Evolutionary conservation across 2,888 invertebrate genomes (phyloP).

Genomic region (Antheraea yamamai): DNA sequence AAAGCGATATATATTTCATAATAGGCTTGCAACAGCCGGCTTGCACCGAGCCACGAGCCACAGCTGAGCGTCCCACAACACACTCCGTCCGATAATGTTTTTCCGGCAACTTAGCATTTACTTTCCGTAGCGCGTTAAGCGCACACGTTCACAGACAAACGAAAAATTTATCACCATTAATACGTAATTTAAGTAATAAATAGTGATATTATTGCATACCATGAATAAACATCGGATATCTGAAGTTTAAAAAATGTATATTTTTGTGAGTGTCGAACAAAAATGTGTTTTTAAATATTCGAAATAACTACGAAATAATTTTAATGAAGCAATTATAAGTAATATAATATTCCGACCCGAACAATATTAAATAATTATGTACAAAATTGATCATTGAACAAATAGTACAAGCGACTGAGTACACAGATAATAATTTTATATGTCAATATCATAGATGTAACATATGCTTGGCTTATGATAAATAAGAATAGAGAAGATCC

Average conservation of each 20-base stretch:
- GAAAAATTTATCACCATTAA: not conserved
- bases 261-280: not conserved
- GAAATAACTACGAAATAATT: not conserved
- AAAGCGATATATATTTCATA: constrained; percentile 76
- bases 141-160: constrained; percentile 3
- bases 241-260: not conserved
- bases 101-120: constrained; percentile 21
- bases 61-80: not conserved
- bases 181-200: not conserved
- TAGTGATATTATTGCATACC: not conserved
- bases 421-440: too few species aligned
- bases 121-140: not conserved
- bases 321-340: not conserved
- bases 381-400: too few species aligned
- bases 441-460: too few species aligned
- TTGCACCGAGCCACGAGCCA: constrained; percentile 1
- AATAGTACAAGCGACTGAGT: too few species aligned
- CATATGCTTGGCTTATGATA: not conserved
- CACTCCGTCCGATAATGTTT: constrained; percentile 12
- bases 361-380: too few species aligned
- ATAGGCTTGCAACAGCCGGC: constrained; percentile 56
- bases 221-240: not conserved
- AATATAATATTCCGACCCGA: too few species aligned
- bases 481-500: not conserved
- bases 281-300: not conserved